phyloP scores from a whole-genome alignment of 2,888 invertebrate genomes.

The Minunthozetes semirufus region DNA sequence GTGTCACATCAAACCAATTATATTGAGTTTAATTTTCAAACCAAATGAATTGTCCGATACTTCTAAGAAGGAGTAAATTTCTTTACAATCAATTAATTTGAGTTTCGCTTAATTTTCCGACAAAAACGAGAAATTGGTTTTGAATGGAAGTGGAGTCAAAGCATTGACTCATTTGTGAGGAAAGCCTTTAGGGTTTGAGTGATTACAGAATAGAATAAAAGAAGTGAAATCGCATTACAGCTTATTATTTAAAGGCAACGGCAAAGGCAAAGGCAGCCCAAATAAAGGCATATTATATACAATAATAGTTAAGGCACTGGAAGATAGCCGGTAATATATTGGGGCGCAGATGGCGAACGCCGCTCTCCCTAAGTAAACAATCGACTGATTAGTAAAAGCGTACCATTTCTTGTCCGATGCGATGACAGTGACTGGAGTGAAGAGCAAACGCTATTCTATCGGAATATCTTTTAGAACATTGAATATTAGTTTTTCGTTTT shows the following conservation, averaged over 20 bases:
- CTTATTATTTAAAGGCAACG: slow-evolving; percentile 10
- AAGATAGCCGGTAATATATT: neutral
- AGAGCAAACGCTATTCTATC: neutral
- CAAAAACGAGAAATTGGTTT: neutral
- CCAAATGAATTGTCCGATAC: neutral
- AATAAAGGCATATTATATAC: neutral
- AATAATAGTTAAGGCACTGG: neutral
- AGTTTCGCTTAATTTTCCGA: neutral
- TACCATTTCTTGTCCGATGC: neutral
- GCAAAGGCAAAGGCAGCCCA: too few relatives aligned
- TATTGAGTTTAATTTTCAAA: neutral
- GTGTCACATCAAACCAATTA: neutral
- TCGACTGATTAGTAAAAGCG: neutral
- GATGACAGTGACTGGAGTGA: neutral
- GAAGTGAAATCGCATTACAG: slow-evolving; percentile 12
- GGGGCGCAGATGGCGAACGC: slow-evolving; percentile 1
- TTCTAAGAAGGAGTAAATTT: neutral
- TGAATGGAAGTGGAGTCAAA: neutral
- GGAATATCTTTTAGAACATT: neutral
- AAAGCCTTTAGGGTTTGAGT: slow-evolving; percentile 15
- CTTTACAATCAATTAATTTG: neutral
- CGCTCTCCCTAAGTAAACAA: slow-evolving; percentile 17
- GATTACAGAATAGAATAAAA: neutral
- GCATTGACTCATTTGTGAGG: neutral
- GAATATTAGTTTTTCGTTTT: neutral